phyloP scores from a whole-genome alignment of 2,888 invertebrate genomes.

The Archips crataeganus region DNA sequence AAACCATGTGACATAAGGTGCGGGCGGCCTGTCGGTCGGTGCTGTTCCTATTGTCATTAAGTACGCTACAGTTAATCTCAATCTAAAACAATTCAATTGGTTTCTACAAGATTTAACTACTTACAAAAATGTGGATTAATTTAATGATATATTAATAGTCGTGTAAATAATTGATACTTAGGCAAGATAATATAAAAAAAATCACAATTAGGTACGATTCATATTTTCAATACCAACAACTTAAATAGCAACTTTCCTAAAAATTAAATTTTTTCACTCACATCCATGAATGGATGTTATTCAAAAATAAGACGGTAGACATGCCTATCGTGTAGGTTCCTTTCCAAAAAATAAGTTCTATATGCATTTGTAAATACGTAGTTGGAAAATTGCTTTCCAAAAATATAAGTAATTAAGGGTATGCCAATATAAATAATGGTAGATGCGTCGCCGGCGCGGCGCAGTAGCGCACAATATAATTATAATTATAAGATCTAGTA shows the following conservation, averaged over 20 bases:
- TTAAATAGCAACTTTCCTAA: constrained; percentile 25
- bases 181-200: constrained; percentile 57
- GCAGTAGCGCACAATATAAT: constrained; percentile 24
- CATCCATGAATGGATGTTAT: constrained; percentile 6
- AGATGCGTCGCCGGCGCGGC: constrained; percentile 12
- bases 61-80: constrained; percentile 47
- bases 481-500: constrained; percentile 47
- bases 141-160: constrained; percentile 44
- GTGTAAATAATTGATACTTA: constrained; percentile 63
- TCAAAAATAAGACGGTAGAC: constrained; percentile 45
- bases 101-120: constrained; percentile 37
- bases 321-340: constrained; percentile 44
- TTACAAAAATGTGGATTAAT: constrained; percentile 41
- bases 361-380: constrained; percentile 54
- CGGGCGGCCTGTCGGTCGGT: neutral
- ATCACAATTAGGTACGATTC: constrained; percentile 48
- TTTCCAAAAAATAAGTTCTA: constrained; percentile 55
- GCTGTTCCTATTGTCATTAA: neutral
- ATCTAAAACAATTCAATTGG: constrained; percentile 44
- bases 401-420: constrained; percentile 56
- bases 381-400: constrained; percentile 57
- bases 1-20: constrained; percentile 10
- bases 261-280: neutral
- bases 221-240: constrained; percentile 46
- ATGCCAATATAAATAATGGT: neutral